Evolutionary conservation across 2,797 vertebrate species (phyloP).

Genomic region (Aselliscus stoliczkanus): DNA sequence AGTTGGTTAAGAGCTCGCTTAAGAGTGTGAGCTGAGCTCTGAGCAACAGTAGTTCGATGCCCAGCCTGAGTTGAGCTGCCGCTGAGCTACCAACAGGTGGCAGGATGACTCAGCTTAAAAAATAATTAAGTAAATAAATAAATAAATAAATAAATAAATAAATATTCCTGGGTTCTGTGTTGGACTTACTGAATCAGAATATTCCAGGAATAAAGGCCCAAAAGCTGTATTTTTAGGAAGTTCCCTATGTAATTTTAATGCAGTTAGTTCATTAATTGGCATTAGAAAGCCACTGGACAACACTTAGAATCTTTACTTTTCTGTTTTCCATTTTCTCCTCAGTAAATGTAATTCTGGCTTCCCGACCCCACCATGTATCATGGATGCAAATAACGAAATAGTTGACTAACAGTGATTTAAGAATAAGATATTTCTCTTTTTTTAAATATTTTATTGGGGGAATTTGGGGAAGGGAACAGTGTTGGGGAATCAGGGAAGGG

Average conservation of each 20-base stretch:
- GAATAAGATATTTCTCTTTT: background rate
- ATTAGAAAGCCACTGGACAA: background rate
- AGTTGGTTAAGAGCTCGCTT: no score
- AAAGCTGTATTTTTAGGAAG: background rate
- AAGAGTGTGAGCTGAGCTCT: no score
- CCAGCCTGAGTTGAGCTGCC: no score
- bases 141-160: no score
- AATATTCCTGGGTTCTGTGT: background rate
- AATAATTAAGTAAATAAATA: no score
- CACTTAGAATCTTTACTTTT: slow-evolving; percentile 1
- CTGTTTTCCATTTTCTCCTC: background rate
- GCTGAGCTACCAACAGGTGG: no score
- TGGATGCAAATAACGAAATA: background rate
- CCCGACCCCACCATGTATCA: background rate
- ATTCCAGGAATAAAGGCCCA: background rate
- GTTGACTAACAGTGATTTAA: slow-evolving; percentile 19
- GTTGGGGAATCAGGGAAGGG: no score
- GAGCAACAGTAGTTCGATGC: no score
- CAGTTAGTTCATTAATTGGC: background rate
- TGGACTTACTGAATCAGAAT: background rate
- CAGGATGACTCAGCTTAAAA: no score
- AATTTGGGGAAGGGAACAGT: no score
- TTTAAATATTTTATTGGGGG: no score
- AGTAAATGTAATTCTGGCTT: background rate
- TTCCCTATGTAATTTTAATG: background rate